Percentiles rank a stretch among this genome's conserved stretches.
These are phyloP conservation scores for Sebastes goodei DNA, from an alignment of 2,797 vertebrate species.

Conservation along the genomic window DNA sequence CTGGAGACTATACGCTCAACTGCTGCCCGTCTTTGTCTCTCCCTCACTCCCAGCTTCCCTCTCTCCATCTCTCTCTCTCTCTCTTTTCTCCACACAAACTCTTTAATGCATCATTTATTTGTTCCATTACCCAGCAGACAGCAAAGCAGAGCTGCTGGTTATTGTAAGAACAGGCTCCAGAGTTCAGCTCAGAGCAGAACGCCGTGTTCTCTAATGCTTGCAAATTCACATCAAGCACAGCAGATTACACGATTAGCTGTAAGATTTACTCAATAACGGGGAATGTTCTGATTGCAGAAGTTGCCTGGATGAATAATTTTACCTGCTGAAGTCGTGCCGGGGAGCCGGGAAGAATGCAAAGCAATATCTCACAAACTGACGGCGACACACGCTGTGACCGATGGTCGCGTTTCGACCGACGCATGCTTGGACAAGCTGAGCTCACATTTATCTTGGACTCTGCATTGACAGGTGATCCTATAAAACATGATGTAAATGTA, in stretches of 20 bases:
- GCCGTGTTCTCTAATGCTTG: slow-evolving; percentile 19
- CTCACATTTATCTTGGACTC: slow-evolving; percentile 3
- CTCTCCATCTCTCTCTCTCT: not conserved
- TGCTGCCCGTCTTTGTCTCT: slow-evolving; percentile 16
- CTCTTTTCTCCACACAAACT: slow-evolving; percentile 5
- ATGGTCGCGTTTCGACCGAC: not conserved
- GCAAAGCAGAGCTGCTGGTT: slow-evolving; percentile 12
- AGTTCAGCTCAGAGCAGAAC: slow-evolving; percentile 29
- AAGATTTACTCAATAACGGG: slow-evolving; percentile 20
- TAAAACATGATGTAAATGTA: slow-evolving; percentile 17
- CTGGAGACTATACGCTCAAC: slow-evolving; percentile 12
- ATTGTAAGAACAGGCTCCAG: slow-evolving; percentile 18
- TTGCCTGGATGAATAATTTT: not conserved
- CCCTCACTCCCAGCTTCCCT: not conserved
- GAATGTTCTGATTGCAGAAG: not conserved
- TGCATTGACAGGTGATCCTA: not conserved
- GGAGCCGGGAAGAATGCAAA: not conserved
- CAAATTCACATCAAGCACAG: slow-evolving; percentile 30
- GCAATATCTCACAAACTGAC: not conserved
- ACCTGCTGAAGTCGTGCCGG: not conserved
- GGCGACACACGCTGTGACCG: not conserved
- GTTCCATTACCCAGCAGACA: slow-evolving; percentile 48
- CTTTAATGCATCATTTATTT: slow-evolving; percentile 64
- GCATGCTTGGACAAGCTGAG: not conserved
- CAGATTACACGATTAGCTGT: slow-evolving; percentile 17